These are phyloP conservation scores for Pedetes capensis DNA, from an alignment of 2,113 vertebrate species.

Conservation along the genomic window DNA sequence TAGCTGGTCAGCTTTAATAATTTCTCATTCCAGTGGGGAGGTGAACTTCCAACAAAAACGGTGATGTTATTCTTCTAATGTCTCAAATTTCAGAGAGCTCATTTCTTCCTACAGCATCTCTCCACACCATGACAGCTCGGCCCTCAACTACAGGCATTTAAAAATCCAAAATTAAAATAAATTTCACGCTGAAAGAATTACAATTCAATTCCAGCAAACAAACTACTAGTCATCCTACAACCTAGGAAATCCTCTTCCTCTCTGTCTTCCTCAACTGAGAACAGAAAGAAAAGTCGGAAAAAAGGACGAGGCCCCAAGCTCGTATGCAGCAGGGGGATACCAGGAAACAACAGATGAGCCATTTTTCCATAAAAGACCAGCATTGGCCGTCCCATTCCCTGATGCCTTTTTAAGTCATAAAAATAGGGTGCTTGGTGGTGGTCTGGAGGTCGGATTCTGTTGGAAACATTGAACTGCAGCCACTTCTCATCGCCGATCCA, in stretches of 20 bases:
- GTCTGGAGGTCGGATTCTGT: not conserved
- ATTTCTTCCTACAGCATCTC: not conserved
- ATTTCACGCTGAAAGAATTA: slow-evolving; percentile 4
- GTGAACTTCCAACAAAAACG: no score
- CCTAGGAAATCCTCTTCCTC: not conserved
- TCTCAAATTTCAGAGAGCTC: not conserved
- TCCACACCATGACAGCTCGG: not conserved
- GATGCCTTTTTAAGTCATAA: not conserved
- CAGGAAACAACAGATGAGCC: not conserved
- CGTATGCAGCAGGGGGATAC: not conserved
- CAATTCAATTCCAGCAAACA: not conserved
- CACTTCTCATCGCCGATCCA: not conserved
- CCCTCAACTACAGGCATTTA: not conserved
- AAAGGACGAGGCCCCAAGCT: not conserved
- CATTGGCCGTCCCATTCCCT: not conserved
- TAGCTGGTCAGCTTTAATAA: not conserved
- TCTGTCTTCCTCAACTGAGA: not conserved
- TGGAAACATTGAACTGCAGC: not conserved
- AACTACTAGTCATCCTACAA: not conserved
- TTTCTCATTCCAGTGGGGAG: not conserved
- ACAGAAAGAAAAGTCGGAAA: not conserved
- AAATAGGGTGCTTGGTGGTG: not conserved
- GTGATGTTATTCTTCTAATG: not conserved
- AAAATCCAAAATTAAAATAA: slow-evolving; percentile 21
- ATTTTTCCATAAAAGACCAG: not conserved